Percentiles rank a stretch among this genome's conserved stretches.
Conservation (phyloP, 1,140 invertebrate genomes). For the Pissodes strobi region DNA sequence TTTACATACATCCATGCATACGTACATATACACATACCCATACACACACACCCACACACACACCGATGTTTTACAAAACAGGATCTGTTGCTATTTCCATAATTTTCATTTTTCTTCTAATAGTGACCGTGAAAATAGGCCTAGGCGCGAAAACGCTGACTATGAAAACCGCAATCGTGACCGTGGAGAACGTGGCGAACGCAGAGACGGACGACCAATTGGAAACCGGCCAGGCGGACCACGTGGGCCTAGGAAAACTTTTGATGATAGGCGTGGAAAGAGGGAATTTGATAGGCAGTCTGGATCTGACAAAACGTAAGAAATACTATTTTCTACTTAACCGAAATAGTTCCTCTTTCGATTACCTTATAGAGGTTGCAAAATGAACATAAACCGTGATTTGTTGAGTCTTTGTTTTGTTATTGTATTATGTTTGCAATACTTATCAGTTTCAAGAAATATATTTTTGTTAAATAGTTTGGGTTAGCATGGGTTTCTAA, state of each 20-base stretch:
- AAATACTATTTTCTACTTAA: conserved; percentile 40
- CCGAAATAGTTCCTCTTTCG: too few species aligned
- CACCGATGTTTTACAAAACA: too few species aligned
- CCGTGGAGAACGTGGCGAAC: conserved; percentile 56
- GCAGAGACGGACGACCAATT: conserved; percentile 55
- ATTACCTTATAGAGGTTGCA: too few species aligned
- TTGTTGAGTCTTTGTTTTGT: too few species aligned
- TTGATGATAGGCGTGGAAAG: conserved; percentile 76
- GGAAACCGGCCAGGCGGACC: conserved; percentile 57
- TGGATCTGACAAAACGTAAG: conserved; percentile 90
- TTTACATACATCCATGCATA: too few species aligned
- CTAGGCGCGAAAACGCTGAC: conserved; percentile 36
- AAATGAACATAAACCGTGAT: not conserved
- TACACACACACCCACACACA: too few species aligned
- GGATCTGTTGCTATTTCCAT: not conserved
- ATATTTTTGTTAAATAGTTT: too few species aligned
- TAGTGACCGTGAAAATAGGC: conserved; percentile 43
- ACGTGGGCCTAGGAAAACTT: conserved; percentile 59
- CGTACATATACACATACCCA: too few species aligned
- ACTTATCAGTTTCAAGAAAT: too few species aligned
- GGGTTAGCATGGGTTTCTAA: too few species aligned
- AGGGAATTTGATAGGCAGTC: conserved; percentile 94
- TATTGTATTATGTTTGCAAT: too few species aligned
- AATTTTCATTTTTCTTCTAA: conserved; percentile 3
- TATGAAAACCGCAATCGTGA: conserved; percentile 47